Evolutionary conservation across 1,140 invertebrate species (phyloP).

Genomic region (Bombus ignitus): DNA sequence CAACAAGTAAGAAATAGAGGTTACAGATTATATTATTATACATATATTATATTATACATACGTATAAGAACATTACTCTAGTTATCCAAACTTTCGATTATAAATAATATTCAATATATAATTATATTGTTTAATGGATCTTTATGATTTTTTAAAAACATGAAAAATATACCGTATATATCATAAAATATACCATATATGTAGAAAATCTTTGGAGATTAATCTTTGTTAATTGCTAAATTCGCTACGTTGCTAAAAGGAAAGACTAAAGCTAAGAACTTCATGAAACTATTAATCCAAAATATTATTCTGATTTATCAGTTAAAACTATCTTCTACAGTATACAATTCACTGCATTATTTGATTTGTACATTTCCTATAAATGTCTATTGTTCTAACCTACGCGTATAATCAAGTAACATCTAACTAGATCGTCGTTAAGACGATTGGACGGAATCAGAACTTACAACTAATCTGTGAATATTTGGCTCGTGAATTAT

Average conservation of each 20-base stretch:
- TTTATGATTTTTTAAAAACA: neutral
- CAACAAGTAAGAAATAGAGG: neutral
- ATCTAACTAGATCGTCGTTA: neutral
- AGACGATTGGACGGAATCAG: constrained; percentile 12
- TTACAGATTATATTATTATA: constrained; percentile 5
- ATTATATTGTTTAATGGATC: constrained; percentile 44
- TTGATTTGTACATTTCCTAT: constrained; percentile 25
- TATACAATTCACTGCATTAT: neutral
- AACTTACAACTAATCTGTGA: constrained; percentile 29
- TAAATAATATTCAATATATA: constrained; percentile 28
- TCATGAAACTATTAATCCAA: neutral
- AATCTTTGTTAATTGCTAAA: neutral
- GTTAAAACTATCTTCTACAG: constrained; percentile 3
- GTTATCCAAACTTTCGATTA: constrained; percentile 61
- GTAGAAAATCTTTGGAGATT: constrained; percentile 23
- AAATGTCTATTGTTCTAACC: neutral
- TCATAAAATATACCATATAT: no score
- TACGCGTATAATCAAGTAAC: neutral
- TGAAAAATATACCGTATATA: neutral
- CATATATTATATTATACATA: neutral
- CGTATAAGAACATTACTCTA: neutral
- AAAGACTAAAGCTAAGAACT: neutral
- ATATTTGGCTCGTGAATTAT: constrained; percentile 27
- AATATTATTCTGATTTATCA: neutral
- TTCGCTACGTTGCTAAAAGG: neutral